A percentile compares a stretch with the other conserved stretches of the same genome.
phyloP scores from a whole-genome alignment of 2,888 invertebrate genomes.

The Dexiosoma caninum region DNA sequence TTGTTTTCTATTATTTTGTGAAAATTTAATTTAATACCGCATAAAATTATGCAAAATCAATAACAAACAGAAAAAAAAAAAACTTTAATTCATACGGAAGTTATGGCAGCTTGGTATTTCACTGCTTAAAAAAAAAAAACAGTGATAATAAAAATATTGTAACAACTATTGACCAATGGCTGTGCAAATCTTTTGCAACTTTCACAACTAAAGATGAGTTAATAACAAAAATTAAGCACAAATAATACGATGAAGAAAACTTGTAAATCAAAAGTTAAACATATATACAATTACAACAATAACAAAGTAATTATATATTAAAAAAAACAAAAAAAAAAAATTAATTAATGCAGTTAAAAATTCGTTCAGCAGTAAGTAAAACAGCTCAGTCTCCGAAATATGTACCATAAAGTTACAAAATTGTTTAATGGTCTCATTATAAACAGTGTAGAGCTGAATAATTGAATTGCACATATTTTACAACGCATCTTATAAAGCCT shows the following conservation, averaged over 20 bases:
- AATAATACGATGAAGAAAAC: background rate
- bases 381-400: background rate
- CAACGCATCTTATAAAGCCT: background rate
- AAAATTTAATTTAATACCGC: too few relatives aligned
- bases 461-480: background rate
- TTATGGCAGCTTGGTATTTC: background rate
- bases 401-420: background rate
- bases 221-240: slow-evolving; percentile 14
- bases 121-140: background rate
- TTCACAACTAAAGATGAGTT: slow-evolving; percentile 45
- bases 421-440: background rate
- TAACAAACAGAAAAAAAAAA: background rate
- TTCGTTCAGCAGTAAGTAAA: slow-evolving; percentile 35
- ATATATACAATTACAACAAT: too few relatives aligned
- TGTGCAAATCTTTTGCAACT: slow-evolving; percentile 37
- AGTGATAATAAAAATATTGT: background rate
- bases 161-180: slow-evolving; percentile 20
- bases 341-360: background rate
- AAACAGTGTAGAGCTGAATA: background rate
- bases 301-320: background rate
- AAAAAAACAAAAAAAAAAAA: background rate
- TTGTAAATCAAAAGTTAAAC: slow-evolving; percentile 1
- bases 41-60: background rate
- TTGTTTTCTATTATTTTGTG: background rate
- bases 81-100: slow-evolving; percentile 23